Evolutionary conservation across 1,140 invertebrate species (phyloP), one percentile per base, ranked within the genome.

Genomic region (Holotrichia oblita): DNA sequence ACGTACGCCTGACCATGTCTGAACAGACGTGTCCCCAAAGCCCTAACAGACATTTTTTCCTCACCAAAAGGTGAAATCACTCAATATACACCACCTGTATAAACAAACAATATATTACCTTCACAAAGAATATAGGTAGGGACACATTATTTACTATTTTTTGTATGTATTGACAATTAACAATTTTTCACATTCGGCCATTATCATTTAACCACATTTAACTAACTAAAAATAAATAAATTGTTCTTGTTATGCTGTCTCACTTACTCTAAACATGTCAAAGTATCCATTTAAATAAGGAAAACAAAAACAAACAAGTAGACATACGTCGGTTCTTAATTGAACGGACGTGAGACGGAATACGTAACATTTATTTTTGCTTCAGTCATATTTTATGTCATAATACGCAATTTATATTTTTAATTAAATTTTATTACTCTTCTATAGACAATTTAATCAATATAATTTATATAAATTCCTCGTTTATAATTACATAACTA

Each of bases 1-100:
- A 87, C 55, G 77, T 83, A 72, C 40, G 78, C 77, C 79, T 82
- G 84, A 85, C 86, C 85, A 86, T 87, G 83, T 84, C 84, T 85
- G 72, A 85, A 82, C 76, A 86, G 75, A 59, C 83, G 84, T 34
- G 77, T 81, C 20, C 82, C 83, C 20, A 87, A 75, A 10, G 84
- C 83, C 79, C 85, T 79, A 77, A 86, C 77, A 73, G 86, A 87
- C 86, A 86, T 86, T 69, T 80, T n/a, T 82, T 83, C 78, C 41
- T 73, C 73, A 74, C 61, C 61, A 34, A 69, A 69, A 27, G 61
- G 61, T 69, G 61, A 22, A 69, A 69, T 27, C 24, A 69, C 22
- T 27, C 61, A 69, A 69, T 69, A 34, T 22, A 69, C 22, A 69
- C 20, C 61, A 69, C 61, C 61, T 69, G 22, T 10, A 34, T 34